Evolutionary conservation across 2,888 invertebrate species (phyloP), one percentile per base, ranked within the genome.

Genomic region (Eupithecia vulgata): DNA sequence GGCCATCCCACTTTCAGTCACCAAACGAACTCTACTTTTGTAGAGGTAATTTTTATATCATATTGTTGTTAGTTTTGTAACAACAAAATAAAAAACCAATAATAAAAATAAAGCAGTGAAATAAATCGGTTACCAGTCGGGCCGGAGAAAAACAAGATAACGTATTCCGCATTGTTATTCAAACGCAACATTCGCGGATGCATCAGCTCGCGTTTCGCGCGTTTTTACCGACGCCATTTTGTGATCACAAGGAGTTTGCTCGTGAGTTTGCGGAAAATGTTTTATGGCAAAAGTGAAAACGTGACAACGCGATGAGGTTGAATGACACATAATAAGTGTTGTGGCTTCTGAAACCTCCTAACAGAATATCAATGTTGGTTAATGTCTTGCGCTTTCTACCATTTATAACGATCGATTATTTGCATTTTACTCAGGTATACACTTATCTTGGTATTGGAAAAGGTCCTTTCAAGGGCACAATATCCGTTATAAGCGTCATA

Each of bases 271-370:
- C 85, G 86, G 87, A 90, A 89, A 87, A 81, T 82, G 84, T 90
- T 90, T 89, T 87, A 88, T 89, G 85, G 88, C 85, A 91, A 92
- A 91, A 92, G 92, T 92, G 91, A 92, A 91, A 93, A 86, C 85
- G 80, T 82, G 81, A 87, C 72, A 69, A 70, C 83, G 82, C 76
- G 82, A 75, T 81, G 82, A 85, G 81, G 85, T 85, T 87, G 84
- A 87, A 86, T 82, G 87, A 87, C 86, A 86, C 78, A 82, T 81
- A 79, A 80, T 76, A 81, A 81, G 80, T 80, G 81, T 79, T 81
- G 83, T 76, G 78, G 80, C 72, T 78, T 79, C 78, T 82, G 82
- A 81, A 81, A 78, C 79, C 79, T 79, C 80, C 74, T 82, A 81
- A 83, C 82, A 70, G 78, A 80, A 80, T 84, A 81, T 78, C 72